Percentiles rank a stretch among this genome's conserved stretches.
These are phyloP conservation scores for Discoglossus pictus DNA, from an alignment of 2,797 vertebrate species.

Conservation along the genomic window DNA sequence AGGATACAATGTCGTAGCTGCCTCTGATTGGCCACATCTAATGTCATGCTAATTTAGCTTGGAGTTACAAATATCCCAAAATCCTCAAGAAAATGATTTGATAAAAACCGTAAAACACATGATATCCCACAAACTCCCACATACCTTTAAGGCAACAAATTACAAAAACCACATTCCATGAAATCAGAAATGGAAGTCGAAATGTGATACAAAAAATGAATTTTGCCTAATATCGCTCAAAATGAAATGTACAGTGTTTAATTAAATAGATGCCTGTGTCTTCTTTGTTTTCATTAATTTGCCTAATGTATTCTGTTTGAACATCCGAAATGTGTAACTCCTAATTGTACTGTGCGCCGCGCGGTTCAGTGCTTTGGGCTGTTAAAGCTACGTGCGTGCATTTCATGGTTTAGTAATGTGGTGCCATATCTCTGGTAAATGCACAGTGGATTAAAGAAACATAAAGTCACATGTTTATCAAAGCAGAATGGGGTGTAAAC, in stretches of 20 bases:
- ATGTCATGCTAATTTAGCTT: too few relatives aligned
- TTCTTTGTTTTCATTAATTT: conserved; percentile 43
- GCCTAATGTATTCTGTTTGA: conserved; percentile 48
- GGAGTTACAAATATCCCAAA: too few relatives aligned
- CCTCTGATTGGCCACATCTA: too few relatives aligned
- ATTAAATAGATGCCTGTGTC: conserved; percentile 38
- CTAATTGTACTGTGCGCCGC: conserved; percentile 38
- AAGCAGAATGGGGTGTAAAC: conserved; percentile 36
- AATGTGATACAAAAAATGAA: conserved; percentile 1
- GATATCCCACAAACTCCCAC: too few relatives aligned
- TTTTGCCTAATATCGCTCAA: conserved; percentile 17
- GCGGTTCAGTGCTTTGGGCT: conserved; percentile 42
- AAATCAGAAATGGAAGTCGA: conserved; percentile 12
- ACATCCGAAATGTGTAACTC: conserved; percentile 43
- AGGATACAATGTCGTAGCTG: too few relatives aligned
- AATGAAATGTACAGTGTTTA: conserved; percentile 25
- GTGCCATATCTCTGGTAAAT: conserved; percentile 43
- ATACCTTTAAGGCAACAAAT: too few relatives aligned
- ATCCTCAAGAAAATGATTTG: too few relatives aligned
- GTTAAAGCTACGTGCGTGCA: conserved; percentile 28
- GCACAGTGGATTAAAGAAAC: conserved; percentile 39
- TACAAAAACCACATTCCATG: too few relatives aligned
- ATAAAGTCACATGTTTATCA: conserved; percentile 45
- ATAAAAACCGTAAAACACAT: too few relatives aligned
- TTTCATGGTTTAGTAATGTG: conserved; percentile 44